A percentile compares a stretch with the other conserved stretches of the same genome.
These are phyloP conservation scores for Ericerus pela DNA, from an alignment of 1,140 invertebrate species.

Conservation along the genomic window DNA sequence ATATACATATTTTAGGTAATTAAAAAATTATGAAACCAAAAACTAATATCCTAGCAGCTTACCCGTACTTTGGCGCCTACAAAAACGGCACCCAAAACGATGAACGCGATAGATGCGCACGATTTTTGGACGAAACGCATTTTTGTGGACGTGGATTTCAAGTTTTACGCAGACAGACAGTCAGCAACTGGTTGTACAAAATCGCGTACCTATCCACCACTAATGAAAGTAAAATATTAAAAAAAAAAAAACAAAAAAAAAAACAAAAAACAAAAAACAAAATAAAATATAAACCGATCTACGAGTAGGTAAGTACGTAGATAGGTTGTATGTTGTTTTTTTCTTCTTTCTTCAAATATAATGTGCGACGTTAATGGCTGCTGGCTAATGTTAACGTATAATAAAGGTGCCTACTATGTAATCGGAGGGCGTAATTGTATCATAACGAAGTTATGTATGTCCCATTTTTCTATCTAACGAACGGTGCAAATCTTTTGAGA, in stretches of 20 bases:
- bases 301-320: not conserved
- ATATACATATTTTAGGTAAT: not conserved
- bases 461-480: not conserved
- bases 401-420: not conserved
- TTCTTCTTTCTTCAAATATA: too few relatives aligned
- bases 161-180: too few relatives aligned
- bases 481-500: not conserved
- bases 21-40: too few relatives aligned
- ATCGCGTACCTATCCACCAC: too few relatives aligned
- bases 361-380: too few relatives aligned
- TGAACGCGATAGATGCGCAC: too few relatives aligned
- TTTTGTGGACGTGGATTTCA: too few relatives aligned
- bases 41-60: too few relatives aligned
- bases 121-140: too few relatives aligned
- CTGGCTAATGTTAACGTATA: not conserved
- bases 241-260: not conserved
- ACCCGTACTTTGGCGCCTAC: too few relatives aligned
- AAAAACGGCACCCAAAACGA: too few relatives aligned
- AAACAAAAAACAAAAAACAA: not conserved
- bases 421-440: slow-evolving; percentile 7
- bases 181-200: too few relatives aligned
- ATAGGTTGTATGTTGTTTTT: not conserved
- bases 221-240: not conserved
- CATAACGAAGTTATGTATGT: slow-evolving; percentile 5
- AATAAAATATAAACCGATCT: not conserved